Evolutionary conservation across 2,797 vertebrate genomes (phyloP), one percentile per base, ranked within the genome.

Genomic region (Gila robusta): DNA sequence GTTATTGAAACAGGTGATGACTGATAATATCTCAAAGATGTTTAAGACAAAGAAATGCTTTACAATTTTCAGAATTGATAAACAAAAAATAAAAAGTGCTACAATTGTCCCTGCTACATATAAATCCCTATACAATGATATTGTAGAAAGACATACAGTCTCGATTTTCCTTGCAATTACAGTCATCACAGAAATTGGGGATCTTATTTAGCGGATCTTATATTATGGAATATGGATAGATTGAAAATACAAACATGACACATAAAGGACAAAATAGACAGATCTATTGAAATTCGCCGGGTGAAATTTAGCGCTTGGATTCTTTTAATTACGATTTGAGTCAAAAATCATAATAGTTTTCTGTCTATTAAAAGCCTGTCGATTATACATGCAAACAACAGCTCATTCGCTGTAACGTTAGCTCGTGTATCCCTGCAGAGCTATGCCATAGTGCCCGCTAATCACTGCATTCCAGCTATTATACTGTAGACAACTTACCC

Each of bases 401-500:
- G 76, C 19, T 56, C 26, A 2, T 47, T 72, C n/a, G n/a, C 14
- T 7, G 7, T 47, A 32, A 32, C 32, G 32, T 32, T 32, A 39
- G n/a, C 10, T 23, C 64, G n/a, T 16, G 37, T 4, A 7, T 76
- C 32, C 62, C 26, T 54, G 32, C 32, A 67, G 54, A 83, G 86
- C 83, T 3, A 21, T 19, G 52, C 69, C 0, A 88, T 72, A 35
- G 39, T n/a, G 35, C 49, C 26, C 26, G 49, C 59, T 77, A 59
- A 77, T 28, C 35, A 19, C 80, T 39, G 49, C 66, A 59, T 49
- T 54, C 23, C 23, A 39, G 64, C 69, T 69, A 26, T 39, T 37
- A 73, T 11, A 26, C 47, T 23, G 26, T 26, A 70, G 52, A 44
- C 79, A 85, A 88, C 96, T 99, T 95, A 99, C 98, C 98, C 98